Evolutionary conservation across 2,797 vertebrate genomes (phyloP).

Genomic region (Darevskia mixta): DNA sequence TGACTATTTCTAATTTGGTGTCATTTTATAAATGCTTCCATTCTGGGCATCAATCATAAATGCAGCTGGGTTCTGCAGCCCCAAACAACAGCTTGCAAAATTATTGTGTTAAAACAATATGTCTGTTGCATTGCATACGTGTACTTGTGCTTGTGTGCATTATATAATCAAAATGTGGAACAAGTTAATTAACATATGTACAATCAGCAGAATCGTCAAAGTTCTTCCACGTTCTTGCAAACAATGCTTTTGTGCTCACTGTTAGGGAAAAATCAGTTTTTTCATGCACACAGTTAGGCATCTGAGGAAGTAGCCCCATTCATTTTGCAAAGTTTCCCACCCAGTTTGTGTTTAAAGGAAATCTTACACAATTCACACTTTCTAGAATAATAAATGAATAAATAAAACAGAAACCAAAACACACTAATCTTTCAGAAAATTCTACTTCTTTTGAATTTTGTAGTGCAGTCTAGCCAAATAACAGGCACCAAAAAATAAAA

Average conservation of each 20-base stretch:
- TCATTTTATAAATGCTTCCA: constrained; percentile 78
- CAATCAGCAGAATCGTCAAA: constrained; percentile 61
- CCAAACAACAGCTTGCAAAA: constrained; percentile 76
- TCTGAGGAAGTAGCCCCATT: neutral
- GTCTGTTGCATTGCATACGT: neutral
- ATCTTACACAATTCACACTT: too few species aligned
- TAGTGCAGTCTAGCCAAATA: too few species aligned
- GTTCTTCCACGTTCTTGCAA: neutral
- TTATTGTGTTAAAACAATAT: constrained; percentile 66
- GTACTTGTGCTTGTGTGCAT: neutral
- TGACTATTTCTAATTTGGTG: constrained; percentile 73
- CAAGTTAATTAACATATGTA: constrained; percentile 61
- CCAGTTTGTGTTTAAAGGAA: neutral
- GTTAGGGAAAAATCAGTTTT: neutral
- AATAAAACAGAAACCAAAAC: too few species aligned
- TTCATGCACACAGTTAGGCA: neutral
- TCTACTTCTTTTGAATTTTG: too few species aligned
- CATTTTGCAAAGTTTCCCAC: neutral
- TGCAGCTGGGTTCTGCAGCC: constrained; percentile 71
- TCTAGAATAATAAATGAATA: too few species aligned
- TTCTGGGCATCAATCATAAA: constrained; percentile 73
- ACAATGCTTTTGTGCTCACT: neutral
- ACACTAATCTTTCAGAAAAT: too few species aligned
- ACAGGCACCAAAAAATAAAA: too few species aligned
- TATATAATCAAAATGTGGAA: constrained; percentile 60